phyloP scores from a whole-genome alignment of 2,113 vertebrate species.

The Rissa tridactyla region DNA sequence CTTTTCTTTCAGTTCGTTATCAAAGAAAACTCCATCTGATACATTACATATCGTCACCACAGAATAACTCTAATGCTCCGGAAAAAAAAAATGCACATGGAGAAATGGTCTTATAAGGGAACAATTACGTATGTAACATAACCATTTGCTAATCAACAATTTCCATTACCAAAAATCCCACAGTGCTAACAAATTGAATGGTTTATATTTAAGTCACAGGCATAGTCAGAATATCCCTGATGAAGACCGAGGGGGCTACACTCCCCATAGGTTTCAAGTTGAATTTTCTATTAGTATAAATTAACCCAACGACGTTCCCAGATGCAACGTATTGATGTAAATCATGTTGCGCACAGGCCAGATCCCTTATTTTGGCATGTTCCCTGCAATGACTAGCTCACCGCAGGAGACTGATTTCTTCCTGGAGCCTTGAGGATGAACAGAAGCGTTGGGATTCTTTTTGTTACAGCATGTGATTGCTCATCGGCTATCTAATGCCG shows the following conservation, averaged over 20 bases:
- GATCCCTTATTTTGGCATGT: background rate
- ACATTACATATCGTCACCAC: background rate
- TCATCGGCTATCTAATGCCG: background rate
- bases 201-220: background rate
- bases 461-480: accelerated
- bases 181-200: background rate
- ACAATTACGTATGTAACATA: background rate
- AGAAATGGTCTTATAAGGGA: background rate
- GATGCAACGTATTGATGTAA: background rate
- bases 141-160: background rate
- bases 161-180: background rate
- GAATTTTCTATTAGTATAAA: background rate
- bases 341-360: background rate
- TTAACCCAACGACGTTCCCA: background rate
- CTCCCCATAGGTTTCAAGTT: background rate
- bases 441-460: background rate
- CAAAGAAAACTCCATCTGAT: background rate
- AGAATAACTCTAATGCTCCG: background rate
- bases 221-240: background rate
- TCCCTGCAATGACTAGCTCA: background rate
- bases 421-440: background rate
- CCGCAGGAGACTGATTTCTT: background rate
- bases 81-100: background rate
- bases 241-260: background rate
- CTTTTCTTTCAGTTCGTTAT: background rate